Conservation (phyloP, 2,113 vertebrate species). For the Amazona guildingii region DNA sequence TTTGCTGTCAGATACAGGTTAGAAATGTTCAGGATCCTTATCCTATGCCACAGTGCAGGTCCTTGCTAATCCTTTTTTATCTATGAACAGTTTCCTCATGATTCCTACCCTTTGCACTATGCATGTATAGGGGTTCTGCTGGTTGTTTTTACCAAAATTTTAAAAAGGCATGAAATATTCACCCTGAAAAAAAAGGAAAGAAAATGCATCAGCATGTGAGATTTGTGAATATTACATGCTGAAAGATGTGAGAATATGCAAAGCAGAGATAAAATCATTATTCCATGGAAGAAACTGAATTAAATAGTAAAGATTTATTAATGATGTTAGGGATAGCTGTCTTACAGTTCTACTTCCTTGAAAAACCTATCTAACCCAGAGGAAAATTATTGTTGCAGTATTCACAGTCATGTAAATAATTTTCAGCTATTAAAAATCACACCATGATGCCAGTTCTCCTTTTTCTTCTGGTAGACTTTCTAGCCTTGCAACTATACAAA, state of each 20-base stretch:
- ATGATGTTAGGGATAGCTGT: background rate
- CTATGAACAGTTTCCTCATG: background rate
- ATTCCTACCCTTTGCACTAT: background rate
- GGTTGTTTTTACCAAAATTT: background rate
- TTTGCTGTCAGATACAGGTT: background rate
- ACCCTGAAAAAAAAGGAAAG: background rate
- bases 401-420: background rate
- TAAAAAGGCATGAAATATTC: background rate
- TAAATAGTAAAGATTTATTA: background rate
- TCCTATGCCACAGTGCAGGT: background rate
- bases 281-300: background rate
- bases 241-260: background rate
- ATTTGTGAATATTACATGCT: background rate
- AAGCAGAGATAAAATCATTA: background rate
- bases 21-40: background rate
- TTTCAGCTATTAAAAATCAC: background rate
- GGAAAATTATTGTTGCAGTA: accelerated
- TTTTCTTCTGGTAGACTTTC: background rate
- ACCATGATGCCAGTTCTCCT: background rate
- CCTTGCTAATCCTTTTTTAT: background rate
- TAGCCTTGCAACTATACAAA: background rate
- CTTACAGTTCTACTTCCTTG: background rate
- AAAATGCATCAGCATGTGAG: background rate
- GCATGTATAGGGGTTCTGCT: background rate
- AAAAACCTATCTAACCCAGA: background rate